Conservation (phyloP, 2,113 vertebrate genomes). For the Bothrops jararaca region DNA sequence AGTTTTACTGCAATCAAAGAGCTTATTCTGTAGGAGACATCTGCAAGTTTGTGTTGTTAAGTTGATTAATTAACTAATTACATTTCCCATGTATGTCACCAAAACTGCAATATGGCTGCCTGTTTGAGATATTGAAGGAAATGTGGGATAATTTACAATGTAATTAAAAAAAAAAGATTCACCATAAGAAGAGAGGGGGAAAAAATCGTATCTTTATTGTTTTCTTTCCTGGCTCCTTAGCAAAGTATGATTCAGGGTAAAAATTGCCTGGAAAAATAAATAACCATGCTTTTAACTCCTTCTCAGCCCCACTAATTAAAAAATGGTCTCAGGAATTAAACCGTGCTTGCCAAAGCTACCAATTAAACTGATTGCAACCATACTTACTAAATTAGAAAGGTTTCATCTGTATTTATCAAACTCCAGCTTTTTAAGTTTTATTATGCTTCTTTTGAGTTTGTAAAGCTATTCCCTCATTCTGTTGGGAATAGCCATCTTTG, state of each 20-base stretch:
- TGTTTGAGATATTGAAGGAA: background rate
- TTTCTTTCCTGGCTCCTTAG: background rate
- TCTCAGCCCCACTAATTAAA: slow-evolving; percentile 8
- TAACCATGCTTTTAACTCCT: background rate
- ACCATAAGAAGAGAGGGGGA: background rate
- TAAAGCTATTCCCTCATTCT: background rate
- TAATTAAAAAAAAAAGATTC: background rate
- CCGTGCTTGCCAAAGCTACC: background rate
- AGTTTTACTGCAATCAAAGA: background rate
- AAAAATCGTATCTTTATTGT: background rate
- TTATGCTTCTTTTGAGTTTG: background rate
- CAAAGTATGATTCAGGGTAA: background rate
- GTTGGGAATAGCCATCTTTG: background rate
- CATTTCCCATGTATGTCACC: background rate
- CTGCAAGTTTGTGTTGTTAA: background rate
- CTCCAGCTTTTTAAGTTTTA: background rate
- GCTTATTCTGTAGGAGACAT: background rate
- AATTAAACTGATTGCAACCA: background rate
- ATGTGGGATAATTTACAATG: background rate
- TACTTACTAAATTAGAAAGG: background rate
- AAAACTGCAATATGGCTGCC: background rate
- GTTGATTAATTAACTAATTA: slow-evolving; percentile 2
- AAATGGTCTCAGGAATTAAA: background rate
- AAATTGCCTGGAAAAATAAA: background rate
- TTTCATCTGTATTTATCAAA: background rate